phyloP scores from a whole-genome alignment of 2,113 vertebrate genomes.

The Origma solitaria region DNA sequence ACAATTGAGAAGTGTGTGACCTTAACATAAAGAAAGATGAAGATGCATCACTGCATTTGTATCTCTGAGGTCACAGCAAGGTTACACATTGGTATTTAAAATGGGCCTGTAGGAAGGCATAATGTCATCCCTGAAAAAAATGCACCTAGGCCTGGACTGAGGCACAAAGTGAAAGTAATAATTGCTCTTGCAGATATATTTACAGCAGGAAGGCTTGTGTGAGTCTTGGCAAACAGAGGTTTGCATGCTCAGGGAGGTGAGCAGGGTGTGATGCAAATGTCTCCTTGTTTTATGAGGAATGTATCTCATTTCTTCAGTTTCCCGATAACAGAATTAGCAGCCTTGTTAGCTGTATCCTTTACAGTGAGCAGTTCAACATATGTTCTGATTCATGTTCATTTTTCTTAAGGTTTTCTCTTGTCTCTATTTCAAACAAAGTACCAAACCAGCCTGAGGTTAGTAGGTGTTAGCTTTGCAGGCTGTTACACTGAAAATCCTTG shows the following conservation, averaged over 20 bases:
- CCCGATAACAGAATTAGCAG: neutral
- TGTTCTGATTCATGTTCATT: neutral
- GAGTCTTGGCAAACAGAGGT: neutral
- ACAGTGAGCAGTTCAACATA: neutral
- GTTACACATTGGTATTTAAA: neutral
- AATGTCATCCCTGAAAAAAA: neutral
- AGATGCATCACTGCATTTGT: neutral
- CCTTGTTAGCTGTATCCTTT: neutral
- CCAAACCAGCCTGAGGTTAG: neutral
- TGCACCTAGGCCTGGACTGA: neutral
- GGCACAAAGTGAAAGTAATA: neutral
- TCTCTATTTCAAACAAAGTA: neutral
- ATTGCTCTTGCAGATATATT: rapidly evolving
- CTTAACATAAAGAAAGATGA: neutral
- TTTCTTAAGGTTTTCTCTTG: neutral
- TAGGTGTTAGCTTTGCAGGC: neutral
- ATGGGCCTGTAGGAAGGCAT: neutral
- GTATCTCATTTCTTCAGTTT: neutral
- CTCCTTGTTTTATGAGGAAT: neutral
- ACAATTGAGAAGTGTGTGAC: neutral
- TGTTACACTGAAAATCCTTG: neutral
- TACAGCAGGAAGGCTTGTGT: neutral
- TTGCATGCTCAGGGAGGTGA: neutral
- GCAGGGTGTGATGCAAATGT: neutral
- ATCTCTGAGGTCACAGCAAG: neutral